Conservation (phyloP, 2,113 vertebrate species). For the Centropristis striata region DNA sequence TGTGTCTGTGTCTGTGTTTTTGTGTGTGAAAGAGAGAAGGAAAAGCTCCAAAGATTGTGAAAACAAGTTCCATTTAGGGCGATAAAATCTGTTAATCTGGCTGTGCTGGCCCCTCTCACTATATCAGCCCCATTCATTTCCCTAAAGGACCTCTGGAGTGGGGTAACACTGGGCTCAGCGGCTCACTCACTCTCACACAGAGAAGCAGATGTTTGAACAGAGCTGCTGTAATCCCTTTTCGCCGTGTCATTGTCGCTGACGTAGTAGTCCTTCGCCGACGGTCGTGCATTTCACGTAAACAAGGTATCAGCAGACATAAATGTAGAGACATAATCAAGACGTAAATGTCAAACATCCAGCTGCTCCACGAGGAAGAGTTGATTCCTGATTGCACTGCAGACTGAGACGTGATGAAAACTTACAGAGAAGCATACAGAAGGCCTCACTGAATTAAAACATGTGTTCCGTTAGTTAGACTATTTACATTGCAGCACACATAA, state of each 20-base stretch:
- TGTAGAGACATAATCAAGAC: slow-evolving; percentile 41
- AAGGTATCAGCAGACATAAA: slow-evolving; percentile 43
- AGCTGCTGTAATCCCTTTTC: slow-evolving; percentile 58
- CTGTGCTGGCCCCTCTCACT: slow-evolving; percentile 50
- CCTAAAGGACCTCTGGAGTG: slow-evolving; percentile 69
- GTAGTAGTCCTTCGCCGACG: slow-evolving; percentile 40
- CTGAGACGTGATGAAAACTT: slow-evolving; percentile 18
- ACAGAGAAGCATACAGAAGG: slow-evolving; percentile 3
- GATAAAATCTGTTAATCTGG: slow-evolving; percentile 78
- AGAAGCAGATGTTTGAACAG: slow-evolving; percentile 65
- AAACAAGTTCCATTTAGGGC: slow-evolving; percentile 66
- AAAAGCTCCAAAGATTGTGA: slow-evolving; percentile 56
- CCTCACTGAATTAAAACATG: neutral
- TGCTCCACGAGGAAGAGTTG: neutral
- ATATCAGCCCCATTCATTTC: slow-evolving; percentile 61
- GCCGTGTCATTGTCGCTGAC: slow-evolving; percentile 39
- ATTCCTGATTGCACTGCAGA: neutral
- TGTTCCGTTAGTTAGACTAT: too few relatives aligned
- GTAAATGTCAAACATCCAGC: slow-evolving; percentile 28
- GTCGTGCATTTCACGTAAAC: slow-evolving; percentile 51
- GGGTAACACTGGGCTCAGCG: slow-evolving; percentile 43
- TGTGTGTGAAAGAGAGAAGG: slow-evolving; percentile 41
- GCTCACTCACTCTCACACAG: slow-evolving; percentile 48
- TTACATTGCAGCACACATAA: too few relatives aligned
- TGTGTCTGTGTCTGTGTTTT: slow-evolving; percentile 43